A percentile compares a stretch with the other conserved stretches of the same genome.
phyloP scores from a whole-genome alignment of 2,888 invertebrate genomes.

The Oligia fasciuncula region DNA sequence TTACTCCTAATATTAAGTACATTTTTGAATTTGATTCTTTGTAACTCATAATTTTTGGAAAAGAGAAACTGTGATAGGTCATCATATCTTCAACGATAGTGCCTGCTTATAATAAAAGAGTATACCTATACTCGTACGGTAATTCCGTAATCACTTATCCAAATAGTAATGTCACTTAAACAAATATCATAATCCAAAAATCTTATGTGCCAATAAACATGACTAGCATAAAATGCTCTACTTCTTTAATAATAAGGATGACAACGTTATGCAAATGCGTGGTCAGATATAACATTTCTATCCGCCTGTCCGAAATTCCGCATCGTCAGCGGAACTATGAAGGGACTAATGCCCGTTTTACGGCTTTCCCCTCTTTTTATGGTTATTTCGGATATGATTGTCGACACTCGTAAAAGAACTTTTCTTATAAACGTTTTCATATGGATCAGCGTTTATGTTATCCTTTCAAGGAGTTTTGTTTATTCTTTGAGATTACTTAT shows the following conservation, averaged over 20 bases:
- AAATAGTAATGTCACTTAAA: conserved; percentile 21
- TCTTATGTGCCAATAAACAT: conserved; percentile 60
- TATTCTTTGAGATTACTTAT: conserved; percentile 14
- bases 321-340: conserved; percentile 79
- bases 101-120: not conserved
- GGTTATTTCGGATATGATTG: conserved; percentile 85
- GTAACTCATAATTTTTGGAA: not conserved
- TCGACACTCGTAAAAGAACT: conserved; percentile 82
- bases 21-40: too few species aligned
- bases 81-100: not conserved
- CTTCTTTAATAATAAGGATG: conserved; percentile 64
- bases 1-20: too few species aligned
- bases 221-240: conserved; percentile 64
- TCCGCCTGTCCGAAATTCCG: conserved; percentile 71
- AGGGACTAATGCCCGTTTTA: conserved; percentile 86
- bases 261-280: conserved; percentile 62
- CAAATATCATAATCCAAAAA: conserved; percentile 45
- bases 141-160: conserved; percentile 35
- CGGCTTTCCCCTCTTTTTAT: conserved; percentile 83
- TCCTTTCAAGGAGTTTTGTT: conserved; percentile 38
- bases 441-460: conserved; percentile 66
- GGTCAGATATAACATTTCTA: conserved; percentile 69
- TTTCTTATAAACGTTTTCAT: conserved; percentile 76
- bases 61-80: not conserved
- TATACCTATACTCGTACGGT: not conserved